These are phyloP conservation scores for Urechis unicinctus DNA, from an alignment of 2,888 invertebrate genomes.

Conservation along the genomic window DNA sequence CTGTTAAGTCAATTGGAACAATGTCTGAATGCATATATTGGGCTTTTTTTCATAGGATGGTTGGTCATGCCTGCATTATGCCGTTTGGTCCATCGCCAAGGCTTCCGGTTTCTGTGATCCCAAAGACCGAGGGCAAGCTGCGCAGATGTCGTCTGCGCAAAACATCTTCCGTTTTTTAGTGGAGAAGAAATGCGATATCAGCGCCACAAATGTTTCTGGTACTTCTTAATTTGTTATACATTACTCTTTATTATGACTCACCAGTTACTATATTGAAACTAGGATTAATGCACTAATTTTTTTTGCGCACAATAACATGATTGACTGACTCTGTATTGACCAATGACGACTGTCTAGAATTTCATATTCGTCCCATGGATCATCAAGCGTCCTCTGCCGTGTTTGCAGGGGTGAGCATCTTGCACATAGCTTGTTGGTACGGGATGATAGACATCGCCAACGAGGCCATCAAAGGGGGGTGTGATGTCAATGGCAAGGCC, in stretches of 20 bases:
- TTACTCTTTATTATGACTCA: no score
- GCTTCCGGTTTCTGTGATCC: constrained; percentile 9
- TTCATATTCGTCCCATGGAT: not conserved
- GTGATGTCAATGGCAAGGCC: constrained; percentile 13
- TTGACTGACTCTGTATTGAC: not conserved
- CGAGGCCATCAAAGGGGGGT: constrained; percentile 5
- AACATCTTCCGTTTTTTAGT: not conserved
- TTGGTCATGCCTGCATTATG: constrained; percentile 19
- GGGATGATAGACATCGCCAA: constrained; percentile 13
- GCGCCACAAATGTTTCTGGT: constrained; percentile 13
- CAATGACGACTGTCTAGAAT: not conserved
- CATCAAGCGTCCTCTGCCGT: not conserved
- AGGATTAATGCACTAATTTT: no score
- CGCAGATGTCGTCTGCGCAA: constrained; percentile 1
- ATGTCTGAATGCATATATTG: no score
- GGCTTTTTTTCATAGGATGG: constrained; percentile 15
- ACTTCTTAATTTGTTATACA: no score
- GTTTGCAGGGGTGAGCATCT: constrained; percentile 13
- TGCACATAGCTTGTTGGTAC: constrained; percentile 22
- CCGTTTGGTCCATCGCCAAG: constrained; percentile 15
- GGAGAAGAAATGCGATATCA: constrained; percentile 1
- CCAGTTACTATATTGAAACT: no score
- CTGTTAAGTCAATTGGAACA: no score
- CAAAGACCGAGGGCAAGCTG: constrained; percentile 1
- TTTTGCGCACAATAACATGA: no score